Evolutionary conservation across 2,888 invertebrate genomes (phyloP).

Genomic region (Orchesella flavescens): DNA sequence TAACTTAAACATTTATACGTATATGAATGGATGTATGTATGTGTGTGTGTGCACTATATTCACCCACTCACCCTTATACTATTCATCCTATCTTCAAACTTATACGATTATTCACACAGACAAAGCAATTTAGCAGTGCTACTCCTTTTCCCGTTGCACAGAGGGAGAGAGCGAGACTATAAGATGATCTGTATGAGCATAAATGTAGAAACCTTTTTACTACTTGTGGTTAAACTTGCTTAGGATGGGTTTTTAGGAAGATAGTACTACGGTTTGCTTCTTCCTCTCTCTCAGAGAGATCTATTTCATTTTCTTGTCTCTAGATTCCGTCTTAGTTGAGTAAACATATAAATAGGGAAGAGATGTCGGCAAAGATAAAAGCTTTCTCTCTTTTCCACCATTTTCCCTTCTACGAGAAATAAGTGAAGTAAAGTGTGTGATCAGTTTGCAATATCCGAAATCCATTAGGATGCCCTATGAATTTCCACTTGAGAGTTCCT

Average conservation of each 20-base stretch:
- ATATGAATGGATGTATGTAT: too few species aligned
- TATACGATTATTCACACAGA: conserved; percentile 8
- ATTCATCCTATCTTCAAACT: neutral
- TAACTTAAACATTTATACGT: conserved; percentile 16
- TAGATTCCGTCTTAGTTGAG: conserved; percentile 64
- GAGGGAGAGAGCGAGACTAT: too few species aligned
- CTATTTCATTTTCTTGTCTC: conserved; percentile 2
- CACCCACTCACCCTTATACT: too few species aligned
- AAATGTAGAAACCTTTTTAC: conserved; percentile 10
- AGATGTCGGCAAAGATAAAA: conserved; percentile 67
- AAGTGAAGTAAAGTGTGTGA: conserved; percentile 46
- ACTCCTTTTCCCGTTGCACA: too few species aligned
- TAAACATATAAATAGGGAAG: conserved; percentile 71
- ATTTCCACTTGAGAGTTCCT: conserved; percentile 67
- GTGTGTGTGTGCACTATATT: too few species aligned
- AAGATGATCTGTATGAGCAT: conserved; percentile 11
- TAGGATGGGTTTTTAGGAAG: conserved; percentile 30
- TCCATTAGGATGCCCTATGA: conserved; percentile 71
- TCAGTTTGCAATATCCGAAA: conserved; percentile 72
- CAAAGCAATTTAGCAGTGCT: too few species aligned
- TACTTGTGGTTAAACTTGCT: conserved; percentile 42
- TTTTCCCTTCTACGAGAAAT: conserved; percentile 27
- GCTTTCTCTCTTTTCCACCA: conserved; percentile 66
- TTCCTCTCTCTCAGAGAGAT: conserved; percentile 20
- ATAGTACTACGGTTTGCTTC: too few species aligned